Evolutionary conservation across 2,113 vertebrate genomes (phyloP).

Genomic region (Sialia sialis): DNA sequence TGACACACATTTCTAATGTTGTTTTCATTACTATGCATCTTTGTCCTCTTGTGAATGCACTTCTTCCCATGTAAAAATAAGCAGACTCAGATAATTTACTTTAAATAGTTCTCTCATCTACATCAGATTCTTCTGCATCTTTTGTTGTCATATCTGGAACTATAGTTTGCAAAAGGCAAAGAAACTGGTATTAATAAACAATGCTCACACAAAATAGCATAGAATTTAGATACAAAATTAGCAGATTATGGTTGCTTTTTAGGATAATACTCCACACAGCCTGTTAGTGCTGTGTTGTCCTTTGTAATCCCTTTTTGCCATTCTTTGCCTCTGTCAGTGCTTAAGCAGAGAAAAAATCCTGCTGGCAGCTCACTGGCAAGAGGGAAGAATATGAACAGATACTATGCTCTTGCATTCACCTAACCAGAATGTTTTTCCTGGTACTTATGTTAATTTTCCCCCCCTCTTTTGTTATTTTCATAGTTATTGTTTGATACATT

Average conservation of each 20-base stretch:
- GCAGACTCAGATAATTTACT: neutral
- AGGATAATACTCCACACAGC: neutral
- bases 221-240: neutral
- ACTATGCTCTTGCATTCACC: neutral
- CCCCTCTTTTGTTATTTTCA: neutral
- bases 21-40: neutral
- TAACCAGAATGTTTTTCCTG: neutral
- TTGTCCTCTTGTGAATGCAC: neutral
- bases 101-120: neutral
- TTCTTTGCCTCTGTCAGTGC: neutral
- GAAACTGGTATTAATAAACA: neutral
- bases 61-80: neutral
- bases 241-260: neutral
- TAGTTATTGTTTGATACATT: neutral
- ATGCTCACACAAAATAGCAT: neutral
- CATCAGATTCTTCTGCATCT: neutral
- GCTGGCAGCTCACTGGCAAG: neutral
- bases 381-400: neutral
- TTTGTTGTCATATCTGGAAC: neutral
- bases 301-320: neutral
- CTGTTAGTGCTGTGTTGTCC: neutral
- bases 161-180: neutral
- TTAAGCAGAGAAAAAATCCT: neutral
- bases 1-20: neutral
- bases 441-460: neutral